Base-by-base conservation (phyloP, 2,797 vertebrate genomes). In the Bovichtus variegatus region DNA sequence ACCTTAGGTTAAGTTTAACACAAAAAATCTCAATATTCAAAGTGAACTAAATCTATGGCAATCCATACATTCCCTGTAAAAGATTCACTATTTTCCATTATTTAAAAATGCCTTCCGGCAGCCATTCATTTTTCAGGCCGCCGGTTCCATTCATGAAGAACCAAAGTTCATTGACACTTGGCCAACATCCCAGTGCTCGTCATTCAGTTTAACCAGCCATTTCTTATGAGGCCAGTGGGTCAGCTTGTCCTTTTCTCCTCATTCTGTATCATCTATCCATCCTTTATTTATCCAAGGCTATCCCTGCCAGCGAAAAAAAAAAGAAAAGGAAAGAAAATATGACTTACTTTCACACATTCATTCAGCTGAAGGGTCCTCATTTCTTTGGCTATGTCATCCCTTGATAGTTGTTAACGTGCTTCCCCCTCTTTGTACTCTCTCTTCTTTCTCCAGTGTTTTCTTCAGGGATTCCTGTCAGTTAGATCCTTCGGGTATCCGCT, bases 291-390 rank as follows among this genome's bases (percentile, higher is more conserved):
- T 21, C 21, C 27, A 67, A 43, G 1, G 8, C 53, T 34, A 25
- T 47, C 16, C 19, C 21, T 65, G 10, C 1, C 12, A 58, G 9
- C 5, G 53, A 62, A 2, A 5, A 18, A 63, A 29, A 15, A 46
- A 73, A n/a, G n/a, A n/a, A n/a, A n/a, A n/a, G n/a, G 0, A 40
- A 34, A 50, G 1, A 11, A 59, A 0, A 23, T 1, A 44, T 12
- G 2, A 91, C 93, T 92, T 88, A 95, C 95, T 74, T 86, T 27
- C 34, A 71, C 71, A 88, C 91, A 89, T 90, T 89, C 76, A 64
- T 91, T 86, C 43, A 88, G 82, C 83, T 82, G 81, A 29, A 78
- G 78, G 63, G 84, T 82, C 84, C 64, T 89, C 87, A 78, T 91
- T 13, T 92, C 90, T 93, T 92, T 90, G 90, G 91, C 78, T 77